Conservation (phyloP, 2,113 vertebrate species). For the Peromyscus leucopus region DNA sequence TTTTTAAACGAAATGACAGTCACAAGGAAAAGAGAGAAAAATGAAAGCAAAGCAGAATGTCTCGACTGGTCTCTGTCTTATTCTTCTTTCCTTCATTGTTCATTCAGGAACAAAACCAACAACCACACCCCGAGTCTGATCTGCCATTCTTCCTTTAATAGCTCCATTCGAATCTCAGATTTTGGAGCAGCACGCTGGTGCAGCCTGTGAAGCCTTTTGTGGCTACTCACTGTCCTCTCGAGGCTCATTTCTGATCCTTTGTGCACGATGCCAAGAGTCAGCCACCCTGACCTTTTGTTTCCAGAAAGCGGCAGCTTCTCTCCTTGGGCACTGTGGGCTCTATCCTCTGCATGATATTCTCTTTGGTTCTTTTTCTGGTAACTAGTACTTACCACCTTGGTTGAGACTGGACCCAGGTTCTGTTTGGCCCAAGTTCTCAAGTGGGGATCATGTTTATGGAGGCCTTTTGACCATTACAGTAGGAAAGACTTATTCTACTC, state of each 20-base stretch:
- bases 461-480: background rate
- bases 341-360: background rate
- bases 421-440: background rate
- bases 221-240: background rate
- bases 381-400: background rate
- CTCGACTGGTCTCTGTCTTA: background rate
- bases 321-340: background rate
- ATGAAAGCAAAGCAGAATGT: background rate
- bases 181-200: background rate
- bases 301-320: background rate
- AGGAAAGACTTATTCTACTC: background rate
- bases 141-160: background rate
- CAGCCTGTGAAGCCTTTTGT: background rate
- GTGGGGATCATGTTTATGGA: background rate
- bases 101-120: background rate
- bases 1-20: slow-evolving; percentile 14
- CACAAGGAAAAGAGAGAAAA: slow-evolving; percentile 9
- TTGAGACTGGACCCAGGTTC: background rate
- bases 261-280: background rate
- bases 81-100: background rate
- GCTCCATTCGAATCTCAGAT: background rate
- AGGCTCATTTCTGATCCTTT: background rate
- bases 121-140: background rate
- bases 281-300: background rate
- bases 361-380: background rate